Conservation (phyloP, 92 coral and sea anemone species). For the Paragorgia papillata region DNA sequence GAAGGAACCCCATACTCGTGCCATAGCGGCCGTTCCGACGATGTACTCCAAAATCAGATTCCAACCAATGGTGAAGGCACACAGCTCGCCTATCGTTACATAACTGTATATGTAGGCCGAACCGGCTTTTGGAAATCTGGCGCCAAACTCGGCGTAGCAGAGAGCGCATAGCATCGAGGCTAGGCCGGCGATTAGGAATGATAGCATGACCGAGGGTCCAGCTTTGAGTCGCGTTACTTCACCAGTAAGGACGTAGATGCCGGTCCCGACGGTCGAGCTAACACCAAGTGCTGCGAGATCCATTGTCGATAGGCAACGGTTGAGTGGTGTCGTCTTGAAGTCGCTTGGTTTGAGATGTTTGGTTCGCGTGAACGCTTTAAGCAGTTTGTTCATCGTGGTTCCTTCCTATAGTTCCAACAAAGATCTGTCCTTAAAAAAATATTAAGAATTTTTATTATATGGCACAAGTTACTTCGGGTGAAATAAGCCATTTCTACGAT, state of each 20-base stretch:
- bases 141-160: conserved; percentile 98
- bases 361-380: neutral
- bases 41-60: conserved; percentile 87
- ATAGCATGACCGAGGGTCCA: neutral
- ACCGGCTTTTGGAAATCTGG: conserved; percentile 94
- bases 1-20: conserved; percentile 90
- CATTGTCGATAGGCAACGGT: neutral
- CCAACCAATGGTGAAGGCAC: conserved; percentile 96
- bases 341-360: neutral
- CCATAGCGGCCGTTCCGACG: conserved; percentile 84
- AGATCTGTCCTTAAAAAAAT: no score
- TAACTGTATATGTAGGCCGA: conserved; percentile 94
- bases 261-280: neutral
- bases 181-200: neutral
- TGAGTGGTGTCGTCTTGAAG: neutral
- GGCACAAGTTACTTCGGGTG: no score
- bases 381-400: neutral
- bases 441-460: no score
- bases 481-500: no score
- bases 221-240: neutral
- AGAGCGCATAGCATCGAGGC: conserved; percentile 59
- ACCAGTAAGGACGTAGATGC: conserved; percentile 16
- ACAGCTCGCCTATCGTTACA: conserved; percentile 91
- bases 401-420: no score
- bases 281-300: neutral